Base-by-base conservation (phyloP, 2,113 vertebrate genomes). In the Istiophorus platypterus region DNA sequence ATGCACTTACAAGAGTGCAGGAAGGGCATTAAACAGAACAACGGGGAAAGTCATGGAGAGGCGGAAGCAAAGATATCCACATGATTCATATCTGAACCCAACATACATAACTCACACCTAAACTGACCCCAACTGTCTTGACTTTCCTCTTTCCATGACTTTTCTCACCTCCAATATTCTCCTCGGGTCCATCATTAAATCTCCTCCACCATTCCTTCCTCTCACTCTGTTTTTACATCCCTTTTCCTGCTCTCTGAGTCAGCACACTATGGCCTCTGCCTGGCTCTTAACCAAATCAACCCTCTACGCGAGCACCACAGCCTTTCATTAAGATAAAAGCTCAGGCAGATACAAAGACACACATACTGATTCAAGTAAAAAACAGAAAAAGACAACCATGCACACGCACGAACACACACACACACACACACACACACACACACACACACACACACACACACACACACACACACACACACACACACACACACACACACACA, bases 271-370 rank as follows among this genome's bases (percentile, higher is more conserved):
- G 14, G 47, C 59, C 61, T 27, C 59, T 22, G 65, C 65, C 75
- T 88, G 82, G 82, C 89, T 91, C 79, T 80, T 81, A 90, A 92
- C 86, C 88, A 92, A 91, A 93, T 94, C 89, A 90, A 37, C 62
- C 49, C 70, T 84, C 79, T 57, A 45, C n/a, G 42, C 75, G 54
- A 27, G 58, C 61, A 47, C 63, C 58, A 42, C 64, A 52, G 78
- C 82, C 90, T 91, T 92, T 95, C 92, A 94, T 83, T 94, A 96
- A 90, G 91, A 87, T 90, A 94, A 87, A 95, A 96, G 95, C 93
- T 91, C 86, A 37, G 51, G 76, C 69, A 66, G 34, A 69, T 72
- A 70, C 54, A 76, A 70, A 70, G 57, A 78, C 86, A 77, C 63
- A n/a, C 17, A 76, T 66, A 69, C 18, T 27, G 62, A 29, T 62